Percentiles rank a stretch among this genome's conserved stretches.
phyloP scores from a whole-genome alignment of 2,113 vertebrate genomes.

The Phylloscopus whistleri region DNA sequence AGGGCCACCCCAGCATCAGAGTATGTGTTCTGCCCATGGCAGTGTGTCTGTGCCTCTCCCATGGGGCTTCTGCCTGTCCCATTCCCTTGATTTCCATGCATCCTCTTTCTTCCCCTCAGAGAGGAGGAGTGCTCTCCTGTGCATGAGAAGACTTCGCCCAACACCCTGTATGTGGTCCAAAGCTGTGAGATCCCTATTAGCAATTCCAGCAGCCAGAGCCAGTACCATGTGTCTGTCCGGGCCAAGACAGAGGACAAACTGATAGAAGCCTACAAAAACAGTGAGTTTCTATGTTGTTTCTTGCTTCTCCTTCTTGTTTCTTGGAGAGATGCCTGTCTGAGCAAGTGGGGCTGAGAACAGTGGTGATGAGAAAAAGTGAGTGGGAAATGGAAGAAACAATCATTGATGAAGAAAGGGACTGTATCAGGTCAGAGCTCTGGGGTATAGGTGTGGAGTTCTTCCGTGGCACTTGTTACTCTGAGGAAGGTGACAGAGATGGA shows the following conservation, averaged over 20 bases:
- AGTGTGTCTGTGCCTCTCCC: background rate
- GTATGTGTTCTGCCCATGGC: slow-evolving; percentile 15
- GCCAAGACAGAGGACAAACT: background rate
- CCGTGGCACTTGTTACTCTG: background rate
- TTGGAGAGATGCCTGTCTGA: background rate
- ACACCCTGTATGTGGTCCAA: background rate
- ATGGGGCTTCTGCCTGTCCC: background rate
- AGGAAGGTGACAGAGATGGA: background rate
- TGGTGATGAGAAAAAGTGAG: background rate
- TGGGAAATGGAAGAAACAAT: background rate
- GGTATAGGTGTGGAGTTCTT: background rate
- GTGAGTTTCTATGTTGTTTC: slow-evolving; percentile 23
- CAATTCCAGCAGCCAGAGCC: background rate
- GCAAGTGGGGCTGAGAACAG: background rate
- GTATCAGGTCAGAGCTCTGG: background rate
- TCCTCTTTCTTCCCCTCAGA: background rate
- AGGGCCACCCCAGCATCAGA: background rate
- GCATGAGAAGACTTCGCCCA: background rate
- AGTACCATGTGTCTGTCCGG: slow-evolving; percentile 43
- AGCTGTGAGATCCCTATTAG: slow-evolving; percentile 56
- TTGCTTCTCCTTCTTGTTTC: background rate
- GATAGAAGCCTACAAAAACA: background rate
- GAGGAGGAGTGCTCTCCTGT: slow-evolving; percentile 52
- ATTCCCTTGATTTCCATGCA: background rate
- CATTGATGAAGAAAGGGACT: background rate